phyloP scores from a whole-genome alignment of 1,140 invertebrate species.

The Nixonia krombeini region DNA sequence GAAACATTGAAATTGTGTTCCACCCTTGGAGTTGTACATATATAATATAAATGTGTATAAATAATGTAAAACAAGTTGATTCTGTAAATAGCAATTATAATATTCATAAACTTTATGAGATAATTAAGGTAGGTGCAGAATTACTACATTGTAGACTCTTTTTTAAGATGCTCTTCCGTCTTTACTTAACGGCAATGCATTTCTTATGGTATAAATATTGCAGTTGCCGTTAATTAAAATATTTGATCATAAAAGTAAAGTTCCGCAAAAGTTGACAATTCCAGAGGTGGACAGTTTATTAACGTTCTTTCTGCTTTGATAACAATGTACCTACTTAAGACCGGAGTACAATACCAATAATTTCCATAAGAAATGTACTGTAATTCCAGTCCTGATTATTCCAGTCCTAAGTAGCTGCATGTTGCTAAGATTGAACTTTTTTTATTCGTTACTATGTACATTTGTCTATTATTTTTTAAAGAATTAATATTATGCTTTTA shows the following conservation, averaged over 20 bases:
- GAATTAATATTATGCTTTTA: neutral
- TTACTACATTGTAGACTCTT: slow-evolving; percentile 53
- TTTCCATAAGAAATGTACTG: slow-evolving; percentile 69
- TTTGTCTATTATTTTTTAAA: slow-evolving; percentile 14
- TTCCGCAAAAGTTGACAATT: slow-evolving; percentile 54
- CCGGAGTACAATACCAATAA: slow-evolving; percentile 42
- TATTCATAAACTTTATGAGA: neutral
- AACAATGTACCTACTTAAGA: slow-evolving; percentile 65
- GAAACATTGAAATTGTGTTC: slow-evolving; percentile 57
- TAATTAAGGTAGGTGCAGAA: slow-evolving; percentile 62
- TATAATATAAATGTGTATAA: slow-evolving; percentile 28
- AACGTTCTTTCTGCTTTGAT: neutral
- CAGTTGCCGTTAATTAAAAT: slow-evolving; percentile 56
- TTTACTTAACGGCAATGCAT: slow-evolving; percentile 62
- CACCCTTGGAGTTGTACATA: slow-evolving; percentile 64
- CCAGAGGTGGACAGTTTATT: slow-evolving; percentile 58
- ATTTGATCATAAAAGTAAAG: no score
- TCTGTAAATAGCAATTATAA: no score
- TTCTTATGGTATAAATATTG: slow-evolving; percentile 67
- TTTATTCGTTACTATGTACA: slow-evolving; percentile 20
- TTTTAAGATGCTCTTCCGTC: slow-evolving; percentile 39
- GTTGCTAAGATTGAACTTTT: no score
- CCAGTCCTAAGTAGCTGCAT: slow-evolving; percentile 69
- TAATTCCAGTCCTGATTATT: slow-evolving; percentile 65
- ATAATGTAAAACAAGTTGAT: slow-evolving; percentile 6